Percentiles rank a stretch among this genome's conserved stretches.
These are phyloP conservation scores for Polydrusus tereticollis DNA, from an alignment of 2,888 invertebrate genomes.

Conservation along the genomic window DNA sequence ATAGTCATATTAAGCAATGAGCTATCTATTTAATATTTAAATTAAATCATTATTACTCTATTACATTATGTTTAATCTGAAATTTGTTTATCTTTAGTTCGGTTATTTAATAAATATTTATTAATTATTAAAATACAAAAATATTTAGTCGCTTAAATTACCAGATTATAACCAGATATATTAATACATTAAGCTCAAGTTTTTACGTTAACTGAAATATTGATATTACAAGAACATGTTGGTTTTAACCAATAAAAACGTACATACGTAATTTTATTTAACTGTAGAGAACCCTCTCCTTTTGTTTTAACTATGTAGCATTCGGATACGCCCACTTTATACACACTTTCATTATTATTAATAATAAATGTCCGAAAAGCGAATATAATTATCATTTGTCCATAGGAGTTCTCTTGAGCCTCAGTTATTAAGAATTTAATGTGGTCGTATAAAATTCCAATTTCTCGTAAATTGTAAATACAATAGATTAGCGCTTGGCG, in stretches of 20 bases:
- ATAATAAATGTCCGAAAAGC: conserved; percentile 37
- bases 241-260: not conserved
- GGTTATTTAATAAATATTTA: no score
- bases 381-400: conserved; percentile 42
- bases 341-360: conserved; percentile 29
- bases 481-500: conserved; percentile 55
- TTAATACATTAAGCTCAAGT: not conserved
- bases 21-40: no score
- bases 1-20: no score
- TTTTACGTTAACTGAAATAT: not conserved
- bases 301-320: conserved; percentile 5
- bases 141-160: not conserved
- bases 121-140: no score
- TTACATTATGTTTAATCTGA: no score
- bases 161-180: not conserved
- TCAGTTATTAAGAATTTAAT: conserved; percentile 52
- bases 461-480: conserved; percentile 56
- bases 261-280: conserved; percentile 6
- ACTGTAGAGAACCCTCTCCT: conserved; percentile 3
- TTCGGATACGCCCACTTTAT: conserved; percentile 18
- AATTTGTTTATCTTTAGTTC: no score
- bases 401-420: conserved; percentile 31
- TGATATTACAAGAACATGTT: not conserved
- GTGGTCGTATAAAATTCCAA: conserved; percentile 55
- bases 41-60: no score